Evolutionary conservation across 2,113 vertebrate species (phyloP).

Genomic region (Pterocles orientalis): DNA sequence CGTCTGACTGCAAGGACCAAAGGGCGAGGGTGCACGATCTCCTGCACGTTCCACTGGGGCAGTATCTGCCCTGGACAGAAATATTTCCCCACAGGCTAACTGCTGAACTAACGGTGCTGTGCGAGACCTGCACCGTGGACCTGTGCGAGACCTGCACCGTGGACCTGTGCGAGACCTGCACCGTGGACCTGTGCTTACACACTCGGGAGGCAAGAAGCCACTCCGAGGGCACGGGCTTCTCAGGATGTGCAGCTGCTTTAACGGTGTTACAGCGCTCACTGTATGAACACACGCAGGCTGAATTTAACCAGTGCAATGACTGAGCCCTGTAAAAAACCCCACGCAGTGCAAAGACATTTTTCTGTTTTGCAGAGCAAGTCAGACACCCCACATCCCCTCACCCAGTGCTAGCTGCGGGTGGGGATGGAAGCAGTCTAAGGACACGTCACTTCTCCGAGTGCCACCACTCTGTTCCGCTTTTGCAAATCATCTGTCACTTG

Average conservation of each 20-base stretch:
- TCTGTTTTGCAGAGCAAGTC: not conserved
- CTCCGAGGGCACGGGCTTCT: not conserved
- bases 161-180: rapidly evolving
- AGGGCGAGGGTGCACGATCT: not conserved
- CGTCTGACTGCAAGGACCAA: not conserved
- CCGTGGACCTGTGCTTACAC: not conserved
- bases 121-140: rapidly evolving
- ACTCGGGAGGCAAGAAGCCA: not conserved
- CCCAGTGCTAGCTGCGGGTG: not conserved
- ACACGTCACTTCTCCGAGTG: not conserved
- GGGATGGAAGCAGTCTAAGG: not conserved
- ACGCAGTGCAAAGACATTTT: not conserved
- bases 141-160: not conserved
- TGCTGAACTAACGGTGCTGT: not conserved
- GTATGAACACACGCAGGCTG: not conserved
- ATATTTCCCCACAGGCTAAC: not conserved
- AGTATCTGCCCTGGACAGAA: not conserved
- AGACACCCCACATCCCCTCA: not conserved
- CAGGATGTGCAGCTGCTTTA: not conserved
- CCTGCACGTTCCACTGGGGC: not conserved
- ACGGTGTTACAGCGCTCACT: not conserved
- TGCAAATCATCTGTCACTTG: not conserved
- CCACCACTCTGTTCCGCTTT: not conserved
- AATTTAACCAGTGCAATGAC: not conserved
- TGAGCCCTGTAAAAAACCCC: not conserved